Base-by-base conservation (phyloP, 1,140 invertebrate genomes). In the Tenebrio molitor region DNA sequence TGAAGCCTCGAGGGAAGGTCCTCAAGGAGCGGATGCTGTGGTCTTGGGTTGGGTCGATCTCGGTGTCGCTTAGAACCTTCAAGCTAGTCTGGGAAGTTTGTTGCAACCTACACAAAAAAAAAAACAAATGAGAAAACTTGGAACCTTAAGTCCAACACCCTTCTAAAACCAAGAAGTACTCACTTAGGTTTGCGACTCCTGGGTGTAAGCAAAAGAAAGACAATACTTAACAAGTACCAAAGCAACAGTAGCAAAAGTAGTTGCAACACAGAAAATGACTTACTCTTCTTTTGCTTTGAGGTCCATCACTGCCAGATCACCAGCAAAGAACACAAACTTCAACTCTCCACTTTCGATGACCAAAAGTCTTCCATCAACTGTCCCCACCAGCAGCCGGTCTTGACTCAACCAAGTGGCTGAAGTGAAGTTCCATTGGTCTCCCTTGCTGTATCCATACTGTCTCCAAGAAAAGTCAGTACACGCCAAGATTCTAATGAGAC, bases 381-480 rank as follows among this genome's bases (percentile, higher is more conserved):
- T 94, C 0, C 94, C 94, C 19, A 91, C 90, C 50, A 96, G 83
- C 6, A 95, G 85, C 69, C 91, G 84, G 73, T 95, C 93, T 12
- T 90, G 86, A 17, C 90, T 91, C 75, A 93, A 71, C 91, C 91
- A 93, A 77, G 87, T 87, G 78, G 90, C 89, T 68, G 87, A 89
- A 1, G 88, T 87, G 72, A 94, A 88, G 73, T 89, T 85, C 70
- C 93, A 87, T 74, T 89, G 89, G 74, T 96, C 94, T 14, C 91
- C 89, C 83, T 95, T 95, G 68, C 90, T 88, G 84, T 92, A 95
- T 14, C 93, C 92, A 83, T 91, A 95, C 62, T 93, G 91, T 25
- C 93, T 88, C 88, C 95, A 91, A 2, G 91, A 87, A 0, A 88
- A 91, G 80, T 96, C 94, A n/a, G 89, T 88, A 25, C 92, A 90